A percentile compares a stretch with the other conserved stretches of the same genome.
phyloP scores from a whole-genome alignment of 2,888 invertebrate genomes.

The Atethmia centrago region DNA sequence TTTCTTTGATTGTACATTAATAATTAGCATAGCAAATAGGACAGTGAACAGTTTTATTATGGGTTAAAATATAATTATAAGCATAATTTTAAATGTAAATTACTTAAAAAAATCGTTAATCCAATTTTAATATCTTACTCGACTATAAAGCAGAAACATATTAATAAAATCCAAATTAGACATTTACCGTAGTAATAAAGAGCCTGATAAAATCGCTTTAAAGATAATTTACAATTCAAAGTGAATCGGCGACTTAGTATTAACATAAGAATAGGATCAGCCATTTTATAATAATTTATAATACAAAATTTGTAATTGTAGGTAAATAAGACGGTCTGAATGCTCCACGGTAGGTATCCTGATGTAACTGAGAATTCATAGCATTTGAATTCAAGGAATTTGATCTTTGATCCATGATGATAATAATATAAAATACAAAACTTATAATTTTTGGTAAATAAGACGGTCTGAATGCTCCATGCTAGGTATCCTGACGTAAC shows the following conservation, averaged over 20 bases:
- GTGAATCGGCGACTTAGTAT: constrained; percentile 52
- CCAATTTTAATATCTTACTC: constrained; percentile 37
- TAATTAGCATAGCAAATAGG: constrained; percentile 4
- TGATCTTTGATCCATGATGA: constrained; percentile 54
- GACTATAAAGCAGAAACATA: constrained; percentile 23
- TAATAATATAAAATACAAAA: constrained; percentile 41
- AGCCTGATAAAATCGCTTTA: constrained; percentile 35
- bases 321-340: constrained; percentile 28
- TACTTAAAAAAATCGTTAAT: constrained; percentile 21
- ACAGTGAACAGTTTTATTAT: constrained; percentile 8
- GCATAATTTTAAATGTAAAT: constrained; percentile 14
- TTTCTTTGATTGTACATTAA: constrained; percentile 5
- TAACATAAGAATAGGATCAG: constrained; percentile 61
- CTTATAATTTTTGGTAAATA: constrained; percentile 56
- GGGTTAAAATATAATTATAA: constrained; percentile 7
- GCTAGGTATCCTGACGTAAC: constrained; percentile 45
- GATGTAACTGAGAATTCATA: constrained; percentile 37
- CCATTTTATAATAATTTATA: constrained; percentile 37
- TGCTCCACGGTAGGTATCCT: constrained; percentile 26
- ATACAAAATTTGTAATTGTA: constrained; percentile 55
- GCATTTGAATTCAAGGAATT: constrained; percentile 47
- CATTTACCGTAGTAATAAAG: constrained; percentile 57
- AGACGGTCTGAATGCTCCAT: constrained; percentile 3
- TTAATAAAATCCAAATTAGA: constrained; percentile 55
- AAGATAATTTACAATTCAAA: constrained; percentile 60